Conservation (phyloP, 1,140 invertebrate species). For the Pantala flavescens region DNA sequence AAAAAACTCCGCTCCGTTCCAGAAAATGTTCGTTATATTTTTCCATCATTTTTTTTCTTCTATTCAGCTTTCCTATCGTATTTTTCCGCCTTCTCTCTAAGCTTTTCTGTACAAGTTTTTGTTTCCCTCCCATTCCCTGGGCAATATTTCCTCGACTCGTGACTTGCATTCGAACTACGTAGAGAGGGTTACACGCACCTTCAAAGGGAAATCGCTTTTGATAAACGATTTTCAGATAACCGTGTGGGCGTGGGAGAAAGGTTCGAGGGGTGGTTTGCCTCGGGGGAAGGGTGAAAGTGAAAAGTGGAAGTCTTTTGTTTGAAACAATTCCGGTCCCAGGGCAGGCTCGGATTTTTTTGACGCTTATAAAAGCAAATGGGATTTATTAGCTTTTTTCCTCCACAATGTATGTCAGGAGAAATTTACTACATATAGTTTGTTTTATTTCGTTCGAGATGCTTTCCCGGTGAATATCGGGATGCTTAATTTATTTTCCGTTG, state of each 20-base stretch:
- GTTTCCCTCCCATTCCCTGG: background rate
- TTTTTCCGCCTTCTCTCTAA: background rate
- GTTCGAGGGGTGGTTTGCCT: background rate
- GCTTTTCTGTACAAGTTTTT: background rate
- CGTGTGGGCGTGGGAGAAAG: background rate
- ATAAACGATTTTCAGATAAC: constrained; percentile 4
- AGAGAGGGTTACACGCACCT: background rate
- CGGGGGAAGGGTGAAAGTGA: background rate
- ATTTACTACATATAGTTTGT: background rate
- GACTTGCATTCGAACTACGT: background rate
- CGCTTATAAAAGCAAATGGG: background rate
- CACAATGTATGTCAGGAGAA: no score
- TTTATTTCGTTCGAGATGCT: background rate
- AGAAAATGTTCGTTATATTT: background rate
- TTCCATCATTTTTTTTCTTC: background rate
- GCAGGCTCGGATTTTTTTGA: background rate
- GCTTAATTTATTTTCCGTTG: background rate
- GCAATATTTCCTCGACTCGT: background rate
- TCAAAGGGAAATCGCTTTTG: constrained; percentile 6
- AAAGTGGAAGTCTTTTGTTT: constrained; percentile 1
- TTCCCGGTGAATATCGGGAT: background rate
- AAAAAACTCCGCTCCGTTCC: no score
- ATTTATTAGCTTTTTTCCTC: background rate
- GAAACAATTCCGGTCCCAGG: background rate
- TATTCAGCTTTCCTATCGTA: background rate